phyloP scores from a whole-genome alignment of 2,797 vertebrate species.

The Diglossa cyanea region DNA sequence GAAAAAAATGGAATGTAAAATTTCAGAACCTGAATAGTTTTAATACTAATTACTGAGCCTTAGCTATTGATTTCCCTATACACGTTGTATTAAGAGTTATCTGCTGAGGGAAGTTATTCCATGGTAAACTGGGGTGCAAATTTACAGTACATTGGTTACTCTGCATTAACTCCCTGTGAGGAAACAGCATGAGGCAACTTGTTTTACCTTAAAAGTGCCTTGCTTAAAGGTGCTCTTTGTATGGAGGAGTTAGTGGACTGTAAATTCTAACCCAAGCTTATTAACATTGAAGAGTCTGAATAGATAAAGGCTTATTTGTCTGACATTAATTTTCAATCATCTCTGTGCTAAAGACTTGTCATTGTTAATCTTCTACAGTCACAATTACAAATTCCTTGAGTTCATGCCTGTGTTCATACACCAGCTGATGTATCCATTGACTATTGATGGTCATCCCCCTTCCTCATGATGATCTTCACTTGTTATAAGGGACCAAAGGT shows the following conservation, averaged over 20 bases:
- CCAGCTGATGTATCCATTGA: not conserved
- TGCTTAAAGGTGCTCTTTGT: constrained; percentile 23
- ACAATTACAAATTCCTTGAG: not conserved
- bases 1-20: not conserved
- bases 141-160: constrained; percentile 63
- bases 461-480: not conserved
- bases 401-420: not conserved
- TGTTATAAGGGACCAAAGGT: not conserved
- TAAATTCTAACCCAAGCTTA: constrained; percentile 43
- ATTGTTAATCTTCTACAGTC: not conserved
- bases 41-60: not conserved
- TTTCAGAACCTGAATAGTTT: not conserved
- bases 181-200: constrained; percentile 54
- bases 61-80: not conserved
- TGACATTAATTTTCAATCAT: constrained; percentile 29
- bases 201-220: constrained; percentile 44
- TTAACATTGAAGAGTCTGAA: constrained; percentile 44
- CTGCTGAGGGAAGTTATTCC: not conserved
- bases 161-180: constrained; percentile 61
- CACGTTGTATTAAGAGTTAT: not conserved
- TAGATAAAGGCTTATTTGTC: constrained; percentile 26
- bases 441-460: not conserved
- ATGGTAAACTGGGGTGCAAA: constrained; percentile 36
- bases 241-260: constrained; percentile 43
- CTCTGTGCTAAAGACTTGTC: not conserved